A percentile compares a stretch with the other conserved stretches of the same genome.
Conservation (phyloP, 2,888 invertebrate genomes). For the Rhamnusium bicolor region DNA sequence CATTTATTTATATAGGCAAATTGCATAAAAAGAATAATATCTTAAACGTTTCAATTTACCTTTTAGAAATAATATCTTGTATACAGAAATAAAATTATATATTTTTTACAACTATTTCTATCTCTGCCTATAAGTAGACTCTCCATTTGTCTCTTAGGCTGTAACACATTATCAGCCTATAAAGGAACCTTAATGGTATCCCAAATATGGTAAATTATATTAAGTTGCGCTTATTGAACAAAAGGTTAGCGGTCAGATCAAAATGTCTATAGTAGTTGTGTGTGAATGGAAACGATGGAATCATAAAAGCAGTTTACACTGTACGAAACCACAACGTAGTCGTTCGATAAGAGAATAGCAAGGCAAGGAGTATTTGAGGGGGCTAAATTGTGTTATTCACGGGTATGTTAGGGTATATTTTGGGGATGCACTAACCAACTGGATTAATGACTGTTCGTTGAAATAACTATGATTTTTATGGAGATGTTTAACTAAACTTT, state of each 20-base stretch:
- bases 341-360: slow-evolving; percentile 42
- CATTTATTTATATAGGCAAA: too few species aligned
- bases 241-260: slow-evolving; percentile 9
- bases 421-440: not conserved
- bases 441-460: not conserved
- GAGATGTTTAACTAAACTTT: too few species aligned
- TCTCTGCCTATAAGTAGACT: not conserved
- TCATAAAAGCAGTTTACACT: slow-evolving; percentile 32
- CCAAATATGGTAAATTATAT: slow-evolving; percentile 8
- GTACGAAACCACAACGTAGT: slow-evolving; percentile 37
- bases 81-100: too few species aligned
- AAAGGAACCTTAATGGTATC: not conserved
- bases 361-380: slow-evolving; percentile 33
- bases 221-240: slow-evolving; percentile 2
- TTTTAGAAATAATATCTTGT: too few species aligned
- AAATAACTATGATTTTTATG: not conserved
- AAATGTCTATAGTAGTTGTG: slow-evolving; percentile 2
- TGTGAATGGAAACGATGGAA: slow-evolving; percentile 6
- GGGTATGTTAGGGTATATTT: slow-evolving; percentile 13
- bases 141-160: not conserved
- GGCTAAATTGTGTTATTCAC: slow-evolving; percentile 12
- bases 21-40: too few species aligned
- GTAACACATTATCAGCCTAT: not conserved
- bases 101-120: not conserved
- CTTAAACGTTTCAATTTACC: too few species aligned